Conservation (phyloP, 2,888 invertebrate genomes). For the Creontiades dilutus region DNA sequence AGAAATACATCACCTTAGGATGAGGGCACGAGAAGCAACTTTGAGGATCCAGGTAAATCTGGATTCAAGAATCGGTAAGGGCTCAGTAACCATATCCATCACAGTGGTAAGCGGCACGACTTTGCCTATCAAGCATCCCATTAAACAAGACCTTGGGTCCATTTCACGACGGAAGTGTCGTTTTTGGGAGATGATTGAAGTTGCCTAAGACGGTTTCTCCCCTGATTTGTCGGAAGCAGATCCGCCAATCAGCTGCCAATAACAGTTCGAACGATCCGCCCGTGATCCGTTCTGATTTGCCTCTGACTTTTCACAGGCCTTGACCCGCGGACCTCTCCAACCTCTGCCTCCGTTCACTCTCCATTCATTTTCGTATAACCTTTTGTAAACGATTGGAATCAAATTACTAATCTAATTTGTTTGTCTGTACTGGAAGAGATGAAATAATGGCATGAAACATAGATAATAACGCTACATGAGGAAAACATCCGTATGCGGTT, state of each 20-base stretch:
- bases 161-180: neutral
- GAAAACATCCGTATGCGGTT: too few species aligned
- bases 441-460: too few species aligned
- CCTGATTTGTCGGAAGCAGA: neutral
- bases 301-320: neutral
- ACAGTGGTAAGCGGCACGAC: too few species aligned
- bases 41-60: too few species aligned
- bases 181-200: neutral
- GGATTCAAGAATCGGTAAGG: too few species aligned
- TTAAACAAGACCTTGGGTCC: neutral
- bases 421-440: too few species aligned
- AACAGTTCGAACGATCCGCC: neutral
- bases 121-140: neutral
- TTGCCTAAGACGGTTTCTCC: neutral
- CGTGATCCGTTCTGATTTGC: neutral
- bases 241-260: slow-evolving; percentile 1
- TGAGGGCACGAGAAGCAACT: too few species aligned
- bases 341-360: neutral
- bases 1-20: too few species aligned
- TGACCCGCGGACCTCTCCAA: neutral
- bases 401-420: too few species aligned
- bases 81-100: too few species aligned
- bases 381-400: too few species aligned
- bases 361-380: neutral
- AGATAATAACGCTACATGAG: too few species aligned